A percentile compares a stretch with the other conserved stretches of the same genome.
These are phyloP conservation scores for Camelus bactrianus DNA, from an alignment of 2,113 vertebrate genomes.

Conservation along the genomic window DNA sequence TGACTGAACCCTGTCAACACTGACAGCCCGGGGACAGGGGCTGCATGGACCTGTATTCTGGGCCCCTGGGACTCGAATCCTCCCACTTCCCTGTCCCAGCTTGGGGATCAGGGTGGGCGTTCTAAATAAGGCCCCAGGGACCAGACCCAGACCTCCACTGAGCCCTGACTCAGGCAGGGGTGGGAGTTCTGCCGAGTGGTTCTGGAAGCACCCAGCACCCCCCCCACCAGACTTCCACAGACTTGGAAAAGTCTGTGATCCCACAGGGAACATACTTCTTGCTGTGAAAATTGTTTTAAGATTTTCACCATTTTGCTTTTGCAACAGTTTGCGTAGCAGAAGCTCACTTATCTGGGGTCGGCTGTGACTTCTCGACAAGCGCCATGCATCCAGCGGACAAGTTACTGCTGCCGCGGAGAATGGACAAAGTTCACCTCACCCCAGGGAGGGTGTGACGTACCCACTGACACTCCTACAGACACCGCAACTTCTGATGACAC, in stretches of 20 bases:
- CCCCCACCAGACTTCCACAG: too few relatives aligned
- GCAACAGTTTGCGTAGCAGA: background rate
- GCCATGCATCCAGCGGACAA: background rate
- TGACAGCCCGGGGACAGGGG: too few relatives aligned
- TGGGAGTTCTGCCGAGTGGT: background rate
- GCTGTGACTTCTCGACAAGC: background rate
- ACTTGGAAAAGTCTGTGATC: background rate
- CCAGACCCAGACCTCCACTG: background rate
- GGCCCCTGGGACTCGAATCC: too few relatives aligned
- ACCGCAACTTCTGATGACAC: background rate
- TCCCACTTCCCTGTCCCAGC: too few relatives aligned
- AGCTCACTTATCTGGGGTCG: background rate
- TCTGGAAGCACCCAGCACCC: background rate
- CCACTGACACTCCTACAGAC: fast-evolving
- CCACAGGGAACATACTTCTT: background rate
- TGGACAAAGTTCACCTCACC: background rate
- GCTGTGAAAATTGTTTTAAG: background rate
- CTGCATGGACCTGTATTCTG: too few relatives aligned
- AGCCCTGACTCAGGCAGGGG: background rate
- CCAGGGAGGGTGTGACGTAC: too few relatives aligned
- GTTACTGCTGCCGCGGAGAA: background rate
- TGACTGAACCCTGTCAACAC: too few relatives aligned
- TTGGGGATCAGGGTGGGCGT: background rate
- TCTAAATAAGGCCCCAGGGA: background rate
- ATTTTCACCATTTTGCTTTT: background rate